Evolutionary conservation across 2,113 vertebrate genomes (phyloP), one percentile per base, ranked within the genome.

Genomic region (Argyrosomus japonicus): DNA sequence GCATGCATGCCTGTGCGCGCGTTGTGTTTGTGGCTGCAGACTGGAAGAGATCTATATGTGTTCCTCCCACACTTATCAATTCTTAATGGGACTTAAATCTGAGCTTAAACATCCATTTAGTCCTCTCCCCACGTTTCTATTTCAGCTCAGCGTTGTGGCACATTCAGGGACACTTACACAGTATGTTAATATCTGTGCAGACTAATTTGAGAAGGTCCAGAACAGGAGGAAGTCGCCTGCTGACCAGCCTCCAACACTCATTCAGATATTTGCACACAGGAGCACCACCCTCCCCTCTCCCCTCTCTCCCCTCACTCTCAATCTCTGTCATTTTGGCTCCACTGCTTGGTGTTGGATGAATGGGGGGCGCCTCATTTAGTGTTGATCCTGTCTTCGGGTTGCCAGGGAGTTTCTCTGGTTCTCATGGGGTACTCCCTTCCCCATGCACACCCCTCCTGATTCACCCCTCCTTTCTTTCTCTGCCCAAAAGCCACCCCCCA

Each of bases 321-420:
- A 47, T 81, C 80, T 84, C 75, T 78, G 76, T 89, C 78, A 81
- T 71, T 51, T 86, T 73, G 81, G 82, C 86, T 89, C 72, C n/a
- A 23, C 77, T 51, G 75, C 76, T 86, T 54, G 9, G 45, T 79
- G 75, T 36, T 62, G 32, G 76, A 82, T 86, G 90, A 91, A 89
- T 87, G 82, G 88, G 36, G 72, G 92, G 82, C 6, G 79, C 82
- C 85, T 86, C 89, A 82, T 91, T 93, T 89, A 87, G 86, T 77
- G 89, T 81, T 78, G 83, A 86, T 91, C 81, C 90, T 77, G 85
- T 86, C 88, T 84, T 68, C 18, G 51, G 36, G 93, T 93, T 93
- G 91, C 92, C 93, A 93, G 83, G 93, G 92, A 92, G 88, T 88
- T 88, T 89, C 88, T 88, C 86, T 88, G 80, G 87, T 91, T 88